Base-by-base conservation (phyloP, 1,140 invertebrate genomes). In the Kradibia gibbosae region DNA sequence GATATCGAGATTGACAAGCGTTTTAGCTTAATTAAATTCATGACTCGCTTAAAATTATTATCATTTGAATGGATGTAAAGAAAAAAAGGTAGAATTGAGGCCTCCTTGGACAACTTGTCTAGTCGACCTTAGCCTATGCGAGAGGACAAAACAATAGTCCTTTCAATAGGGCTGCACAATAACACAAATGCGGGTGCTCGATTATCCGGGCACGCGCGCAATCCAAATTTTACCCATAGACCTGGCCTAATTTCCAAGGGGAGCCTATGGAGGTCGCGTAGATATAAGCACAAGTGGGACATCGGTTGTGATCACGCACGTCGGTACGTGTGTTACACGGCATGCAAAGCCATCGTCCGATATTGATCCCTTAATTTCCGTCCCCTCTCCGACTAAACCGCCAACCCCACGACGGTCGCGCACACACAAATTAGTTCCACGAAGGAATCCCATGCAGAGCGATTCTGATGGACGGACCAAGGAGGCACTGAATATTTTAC, bases 271-370 rank as follows among this genome's bases (percentile, higher is more conserved):
- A 65, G 81, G 67, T 78, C 67, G 50, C 15, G 7, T 7, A n/a
- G 20, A 45, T 76, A 39, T 10, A n/a, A 50, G 31, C 50, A 70
- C 17, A 36, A 53, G 39, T 36, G 20, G 42, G 25, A 8, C 10
- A 20, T 0, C 3, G 45, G 25, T 45, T n/a, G 11, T 39, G 50
- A 73, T 84, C 75, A 85, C 89, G 90, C 90, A 88, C 87, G 89
- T 86, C 85, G 88, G 79, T 91, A 45, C 34, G 36, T 3, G 15
- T 42, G 28, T 75, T 22, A 5, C 5, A 20, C 28, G 31, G 10
- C 1, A 53, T 28, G 72, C 17, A 13, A 55, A 60, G 17, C 48
- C 17, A 80, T 60, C 28, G 28, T n/a, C n/a, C 2, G 73, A 45
- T 70, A 81, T 81, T 72, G 79, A 81, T 76, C 28, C 45, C 48